Evolutionary conservation across 1,140 invertebrate genomes (phyloP).

Genomic region (Neotoxoptera formosana): DNA sequence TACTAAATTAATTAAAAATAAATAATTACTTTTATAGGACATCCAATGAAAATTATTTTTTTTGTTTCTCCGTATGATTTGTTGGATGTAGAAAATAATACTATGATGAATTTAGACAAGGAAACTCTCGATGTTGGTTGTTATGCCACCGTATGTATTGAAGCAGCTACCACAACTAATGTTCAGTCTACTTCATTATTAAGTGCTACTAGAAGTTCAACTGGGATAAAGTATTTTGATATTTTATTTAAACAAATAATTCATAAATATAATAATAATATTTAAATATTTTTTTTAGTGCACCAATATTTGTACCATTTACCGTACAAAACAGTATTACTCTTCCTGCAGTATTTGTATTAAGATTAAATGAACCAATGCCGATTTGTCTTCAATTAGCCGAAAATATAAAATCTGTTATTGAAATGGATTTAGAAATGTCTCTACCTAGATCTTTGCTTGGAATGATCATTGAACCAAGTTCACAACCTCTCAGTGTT

Average conservation of each 20-base stretch:
- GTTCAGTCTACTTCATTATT: slow-evolving; percentile 84
- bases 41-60: slow-evolving; percentile 92
- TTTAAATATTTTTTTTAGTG: neutral
- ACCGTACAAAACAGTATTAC: slow-evolving; percentile 50
- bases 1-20: neutral
- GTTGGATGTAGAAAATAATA: slow-evolving; percentile 77
- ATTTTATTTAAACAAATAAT: neutral
- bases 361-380: slow-evolving; percentile 86
- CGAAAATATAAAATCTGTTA: slow-evolving; percentile 73
- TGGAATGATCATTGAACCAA: slow-evolving; percentile 75
- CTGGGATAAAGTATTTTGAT: slow-evolving; percentile 75
- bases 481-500: slow-evolving; percentile 62
- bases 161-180: slow-evolving; percentile 87
- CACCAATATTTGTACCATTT: slow-evolving; percentile 44
- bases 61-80: slow-evolving; percentile 95
- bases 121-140: slow-evolving; percentile 81
- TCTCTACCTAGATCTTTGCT: slow-evolving; percentile 73
- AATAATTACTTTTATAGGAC: slow-evolving; percentile 68
- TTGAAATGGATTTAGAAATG: slow-evolving; percentile 68
- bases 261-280: neutral
- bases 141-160: slow-evolving; percentile 88
- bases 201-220: slow-evolving; percentile 74
- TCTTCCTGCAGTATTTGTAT: slow-evolving; percentile 88
- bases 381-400: slow-evolving; percentile 73
- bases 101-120: slow-evolving; percentile 76